These are phyloP conservation scores for Actias luna DNA, from an alignment of 2,888 invertebrate species.

Conservation along the genomic window DNA sequence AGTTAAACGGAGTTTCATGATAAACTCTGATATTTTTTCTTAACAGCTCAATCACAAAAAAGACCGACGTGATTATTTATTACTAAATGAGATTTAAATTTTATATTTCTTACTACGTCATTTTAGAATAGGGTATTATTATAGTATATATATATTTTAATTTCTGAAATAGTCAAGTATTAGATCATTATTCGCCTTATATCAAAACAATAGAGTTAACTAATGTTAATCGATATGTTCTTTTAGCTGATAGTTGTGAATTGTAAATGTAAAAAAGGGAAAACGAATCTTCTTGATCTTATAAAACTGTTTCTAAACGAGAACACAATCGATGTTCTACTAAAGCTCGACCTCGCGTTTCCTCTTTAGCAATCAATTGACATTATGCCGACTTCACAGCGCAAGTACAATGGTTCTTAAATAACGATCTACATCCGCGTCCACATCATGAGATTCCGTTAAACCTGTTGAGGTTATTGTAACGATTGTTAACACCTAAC, in stretches of 20 bases:
- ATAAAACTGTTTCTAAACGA: constrained; percentile 47
- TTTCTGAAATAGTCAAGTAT: not conserved
- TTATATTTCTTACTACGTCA: no score
- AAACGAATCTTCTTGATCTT: constrained; percentile 43
- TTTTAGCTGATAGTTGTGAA: constrained; percentile 15
- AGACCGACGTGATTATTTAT: no score
- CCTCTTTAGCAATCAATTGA: constrained; percentile 54
- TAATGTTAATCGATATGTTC: not conserved
- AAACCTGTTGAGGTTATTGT: constrained; percentile 49
- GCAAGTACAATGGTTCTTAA: constrained; percentile 47
- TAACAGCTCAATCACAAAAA: no score
- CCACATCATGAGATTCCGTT: constrained; percentile 47
- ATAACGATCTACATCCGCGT: constrained; percentile 50
- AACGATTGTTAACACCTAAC: constrained; percentile 49
- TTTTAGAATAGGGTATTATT: not conserved
- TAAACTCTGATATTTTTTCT: not conserved
- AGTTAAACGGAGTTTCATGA: not conserved
- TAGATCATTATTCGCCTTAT: not conserved
- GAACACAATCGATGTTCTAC: constrained; percentile 57
- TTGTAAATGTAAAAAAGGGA: constrained; percentile 36
- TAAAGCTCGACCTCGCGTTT: constrained; percentile 59
- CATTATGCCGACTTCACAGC: constrained; percentile 34
- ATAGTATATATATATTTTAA: not conserved
- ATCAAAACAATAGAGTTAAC: not conserved
- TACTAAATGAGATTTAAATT: no score